These are phyloP conservation scores for Microchirus variegatus DNA, from an alignment of 2,797 vertebrate genomes.

Conservation along the genomic window DNA sequence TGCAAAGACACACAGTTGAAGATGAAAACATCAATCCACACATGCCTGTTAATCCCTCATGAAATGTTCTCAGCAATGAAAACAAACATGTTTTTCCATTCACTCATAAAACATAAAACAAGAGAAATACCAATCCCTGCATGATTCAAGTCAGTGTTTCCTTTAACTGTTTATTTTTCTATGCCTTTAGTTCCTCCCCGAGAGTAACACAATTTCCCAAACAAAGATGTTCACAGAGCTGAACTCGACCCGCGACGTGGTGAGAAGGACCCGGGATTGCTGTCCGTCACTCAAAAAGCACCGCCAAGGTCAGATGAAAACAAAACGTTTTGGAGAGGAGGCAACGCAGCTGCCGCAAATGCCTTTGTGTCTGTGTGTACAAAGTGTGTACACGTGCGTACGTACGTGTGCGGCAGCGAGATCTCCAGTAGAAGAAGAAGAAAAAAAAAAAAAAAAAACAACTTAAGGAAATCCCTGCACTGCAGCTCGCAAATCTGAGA, in stretches of 20 bases:
- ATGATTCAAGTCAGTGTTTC: conserved; percentile 19
- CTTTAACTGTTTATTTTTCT: conserved; percentile 21
- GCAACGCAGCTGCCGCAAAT: conserved; percentile 5
- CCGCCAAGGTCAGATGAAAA: conserved; percentile 51
- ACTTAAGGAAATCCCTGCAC: conserved; percentile 75
- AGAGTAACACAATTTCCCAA: conserved; percentile 53
- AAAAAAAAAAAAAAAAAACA: conserved; percentile 52
- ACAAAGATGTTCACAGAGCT: conserved; percentile 45
- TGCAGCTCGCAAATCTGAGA: conserved; percentile 74
- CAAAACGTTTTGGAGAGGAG: conserved; percentile 21
- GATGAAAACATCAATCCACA: conserved; percentile 32
- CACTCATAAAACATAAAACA: conserved; percentile 9
- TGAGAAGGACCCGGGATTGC: conserved; percentile 17
- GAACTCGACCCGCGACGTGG: conserved; percentile 33
- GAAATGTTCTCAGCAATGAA: conserved; percentile 28
- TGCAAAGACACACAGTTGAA: conserved; percentile 20
- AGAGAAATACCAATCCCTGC: conserved; percentile 16
- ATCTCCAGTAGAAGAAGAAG: conserved; percentile 45
- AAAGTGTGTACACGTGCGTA: conserved; percentile 23
- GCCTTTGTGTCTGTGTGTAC: conserved; percentile 38
- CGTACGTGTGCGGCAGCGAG: conserved; percentile 37
- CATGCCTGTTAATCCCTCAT: conserved; percentile 27
- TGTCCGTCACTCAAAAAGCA: conserved; percentile 56
- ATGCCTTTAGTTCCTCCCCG: conserved; percentile 11
- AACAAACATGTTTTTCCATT: conserved; percentile 28